phyloP scores from a whole-genome alignment of 2,888 invertebrate species.

The Chalcosyrphus nemorum region DNA sequence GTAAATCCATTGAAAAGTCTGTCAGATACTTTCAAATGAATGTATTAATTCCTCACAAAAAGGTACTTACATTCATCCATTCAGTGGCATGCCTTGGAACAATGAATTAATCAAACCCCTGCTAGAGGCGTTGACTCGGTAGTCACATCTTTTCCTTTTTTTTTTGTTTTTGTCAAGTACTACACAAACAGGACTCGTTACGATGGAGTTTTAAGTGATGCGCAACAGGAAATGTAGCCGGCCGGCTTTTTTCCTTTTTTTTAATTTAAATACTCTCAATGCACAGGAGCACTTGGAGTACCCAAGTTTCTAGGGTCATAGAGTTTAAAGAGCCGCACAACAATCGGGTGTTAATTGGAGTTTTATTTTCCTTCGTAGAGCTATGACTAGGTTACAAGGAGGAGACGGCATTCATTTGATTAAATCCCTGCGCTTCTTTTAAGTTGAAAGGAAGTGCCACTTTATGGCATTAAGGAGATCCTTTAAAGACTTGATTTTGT shows the following conservation, averaged over 20 bases:
- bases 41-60: slow-evolving; percentile 23
- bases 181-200: slow-evolving; percentile 57
- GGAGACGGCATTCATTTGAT: slow-evolving; percentile 39
- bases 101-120: slow-evolving; percentile 68
- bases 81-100: slow-evolving; percentile 50
- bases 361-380: slow-evolving; percentile 19
- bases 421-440: slow-evolving; percentile 29
- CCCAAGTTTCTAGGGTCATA: slow-evolving; percentile 56
- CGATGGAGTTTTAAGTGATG: slow-evolving; percentile 48
- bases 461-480: neutral
- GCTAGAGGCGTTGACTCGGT: slow-evolving; percentile 21
- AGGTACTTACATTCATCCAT: slow-evolving; percentile 50
- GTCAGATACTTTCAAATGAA: slow-evolving; percentile 28
- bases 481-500: neutral
- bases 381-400: slow-evolving; percentile 17
- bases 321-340: slow-evolving; percentile 54
- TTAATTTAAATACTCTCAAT: slow-evolving; percentile 43
- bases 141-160: neutral
- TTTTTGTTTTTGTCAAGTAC: slow-evolving; percentile 1
- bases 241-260: slow-evolving; percentile 26
- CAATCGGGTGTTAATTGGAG: slow-evolving; percentile 69
- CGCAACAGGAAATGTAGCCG: slow-evolving; percentile 61
- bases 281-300: too few relatives aligned
- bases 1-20: slow-evolving; percentile 15
- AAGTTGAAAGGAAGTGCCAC: neutral